These are phyloP conservation scores for Philaenus spumarius DNA, from an alignment of 1,140 invertebrate genomes.

Conservation along the genomic window DNA sequence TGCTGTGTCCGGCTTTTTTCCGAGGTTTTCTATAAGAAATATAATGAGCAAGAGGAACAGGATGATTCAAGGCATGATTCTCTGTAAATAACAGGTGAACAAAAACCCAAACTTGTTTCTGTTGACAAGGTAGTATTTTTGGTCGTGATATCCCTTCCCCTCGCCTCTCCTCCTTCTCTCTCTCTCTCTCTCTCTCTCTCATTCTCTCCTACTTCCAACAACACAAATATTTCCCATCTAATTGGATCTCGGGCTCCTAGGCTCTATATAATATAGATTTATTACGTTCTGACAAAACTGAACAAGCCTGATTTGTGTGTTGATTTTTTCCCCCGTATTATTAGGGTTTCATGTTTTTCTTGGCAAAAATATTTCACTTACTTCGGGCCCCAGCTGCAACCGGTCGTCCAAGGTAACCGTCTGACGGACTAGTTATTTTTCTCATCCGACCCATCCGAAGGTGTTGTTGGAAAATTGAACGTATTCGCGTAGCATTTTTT, in stretches of 20 bases:
- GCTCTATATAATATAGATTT: slow-evolving; percentile 15
- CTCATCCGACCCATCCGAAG: too few species aligned
- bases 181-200: not conserved
- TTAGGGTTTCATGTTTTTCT: too few species aligned
- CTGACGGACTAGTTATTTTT: too few species aligned
- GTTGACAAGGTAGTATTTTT: slow-evolving; percentile 17
- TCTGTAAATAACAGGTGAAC: not conserved
- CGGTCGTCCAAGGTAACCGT: too few species aligned
- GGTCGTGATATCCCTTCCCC: slow-evolving; percentile 11
- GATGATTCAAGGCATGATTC: not conserved
- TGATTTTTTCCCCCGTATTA: too few species aligned
- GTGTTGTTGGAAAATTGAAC: too few species aligned
- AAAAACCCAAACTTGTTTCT: slow-evolving; percentile 16
- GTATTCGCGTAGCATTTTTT: too few species aligned
- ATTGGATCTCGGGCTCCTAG: slow-evolving; percentile 3
- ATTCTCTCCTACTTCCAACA: not conserved
- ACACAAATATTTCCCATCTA: slow-evolving; percentile 17
- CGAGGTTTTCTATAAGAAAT: slow-evolving; percentile 1
- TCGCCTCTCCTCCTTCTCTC: not conserved
- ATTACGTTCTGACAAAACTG: slow-evolving; percentile 14
- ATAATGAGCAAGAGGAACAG: slow-evolving; percentile 6
- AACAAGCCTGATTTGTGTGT: slow-evolving; percentile 6
- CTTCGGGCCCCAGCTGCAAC: too few species aligned
- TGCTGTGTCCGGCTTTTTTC: too few species aligned
- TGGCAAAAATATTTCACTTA: too few species aligned